A percentile compares a stretch with the other conserved stretches of the same genome.
These are phyloP conservation scores for Phaonia tiefii DNA, from an alignment of 2,888 invertebrate species.

Conservation along the genomic window DNA sequence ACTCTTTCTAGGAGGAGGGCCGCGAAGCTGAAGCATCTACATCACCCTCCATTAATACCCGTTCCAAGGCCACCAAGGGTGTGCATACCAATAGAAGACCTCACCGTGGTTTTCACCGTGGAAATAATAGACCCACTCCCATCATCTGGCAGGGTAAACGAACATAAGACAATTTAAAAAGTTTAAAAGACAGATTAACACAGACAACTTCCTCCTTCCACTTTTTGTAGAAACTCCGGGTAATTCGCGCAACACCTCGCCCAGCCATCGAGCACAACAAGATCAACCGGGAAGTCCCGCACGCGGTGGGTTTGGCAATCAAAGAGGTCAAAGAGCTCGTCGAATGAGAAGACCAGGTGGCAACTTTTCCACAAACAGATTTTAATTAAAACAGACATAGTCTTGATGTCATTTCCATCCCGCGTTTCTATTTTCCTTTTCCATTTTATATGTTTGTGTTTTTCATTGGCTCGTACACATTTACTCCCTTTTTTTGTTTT, in stretches of 20 bases:
- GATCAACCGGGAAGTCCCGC: conserved; percentile 71
- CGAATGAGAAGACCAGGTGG: conserved; percentile 77
- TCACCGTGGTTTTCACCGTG: conserved; percentile 76
- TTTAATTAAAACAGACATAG: conserved; percentile 49
- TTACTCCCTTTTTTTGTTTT: not conserved
- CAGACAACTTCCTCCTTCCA: not conserved
- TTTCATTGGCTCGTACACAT: not conserved
- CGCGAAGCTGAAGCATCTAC: conserved; percentile 89
- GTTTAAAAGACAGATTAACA: conserved; percentile 1
- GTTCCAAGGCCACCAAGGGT: conserved; percentile 78
- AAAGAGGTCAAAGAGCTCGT: conserved; percentile 76
- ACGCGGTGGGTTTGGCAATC: conserved; percentile 74
- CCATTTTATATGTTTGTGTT: not conserved
- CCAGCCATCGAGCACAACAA: conserved; percentile 71
- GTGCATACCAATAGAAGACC: conserved; percentile 77
- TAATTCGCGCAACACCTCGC: conserved; percentile 70
- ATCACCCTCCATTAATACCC: conserved; percentile 83
- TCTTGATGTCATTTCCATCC: not conserved
- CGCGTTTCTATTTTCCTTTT: not conserved
- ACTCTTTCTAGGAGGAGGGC: conserved; percentile 85
- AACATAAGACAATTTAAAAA: conserved; percentile 21
- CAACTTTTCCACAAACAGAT: conserved; percentile 61
- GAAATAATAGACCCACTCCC: conserved; percentile 83
- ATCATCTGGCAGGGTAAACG: conserved; percentile 82
- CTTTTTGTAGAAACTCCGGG: conserved; percentile 68